phyloP scores from a whole-genome alignment of 2,888 invertebrate genomes.

The Cyrtodaria siliqua region DNA sequence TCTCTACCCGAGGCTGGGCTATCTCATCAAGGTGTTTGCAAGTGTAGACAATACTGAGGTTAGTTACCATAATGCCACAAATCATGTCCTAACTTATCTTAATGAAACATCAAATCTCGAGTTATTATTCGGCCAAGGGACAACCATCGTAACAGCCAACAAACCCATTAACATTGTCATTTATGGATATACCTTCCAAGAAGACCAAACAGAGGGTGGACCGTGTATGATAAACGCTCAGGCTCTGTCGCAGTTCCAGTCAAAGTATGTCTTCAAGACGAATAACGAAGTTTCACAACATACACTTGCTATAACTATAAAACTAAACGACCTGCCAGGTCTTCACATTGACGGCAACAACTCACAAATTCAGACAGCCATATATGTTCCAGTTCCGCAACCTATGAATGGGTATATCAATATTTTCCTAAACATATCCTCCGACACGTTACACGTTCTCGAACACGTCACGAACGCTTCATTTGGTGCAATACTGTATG shows the following conservation, averaged over 20 bases:
- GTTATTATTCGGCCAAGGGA: not conserved
- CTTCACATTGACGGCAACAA: not conserved
- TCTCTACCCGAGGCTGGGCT: not conserved
- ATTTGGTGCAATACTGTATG: not conserved
- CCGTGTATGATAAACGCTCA: constrained; percentile 4
- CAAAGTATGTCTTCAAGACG: not conserved
- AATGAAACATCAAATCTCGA: not conserved
- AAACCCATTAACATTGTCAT: not conserved
- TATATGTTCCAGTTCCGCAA: not conserved
- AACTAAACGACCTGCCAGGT: not conserved
- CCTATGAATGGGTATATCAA: not conserved
- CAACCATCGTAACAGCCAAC: not conserved
- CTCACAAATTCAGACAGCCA: not conserved
- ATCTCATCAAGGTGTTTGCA: not conserved
- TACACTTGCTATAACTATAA: not conserved
- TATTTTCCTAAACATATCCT: not conserved
- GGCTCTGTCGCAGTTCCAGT: too few species aligned
- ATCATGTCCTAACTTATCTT: not conserved
- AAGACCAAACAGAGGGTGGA: not conserved
- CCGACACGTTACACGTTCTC: too few species aligned
- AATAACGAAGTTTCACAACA: not conserved
- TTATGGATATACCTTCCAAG: not conserved
- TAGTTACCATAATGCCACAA: not conserved
- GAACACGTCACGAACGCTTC: not conserved
- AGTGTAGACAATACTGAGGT: too few species aligned